A percentile compares a stretch with the other conserved stretches of the same genome.
phyloP scores from a whole-genome alignment of 1,140 invertebrate genomes.

The Zaprionus davidi region DNA sequence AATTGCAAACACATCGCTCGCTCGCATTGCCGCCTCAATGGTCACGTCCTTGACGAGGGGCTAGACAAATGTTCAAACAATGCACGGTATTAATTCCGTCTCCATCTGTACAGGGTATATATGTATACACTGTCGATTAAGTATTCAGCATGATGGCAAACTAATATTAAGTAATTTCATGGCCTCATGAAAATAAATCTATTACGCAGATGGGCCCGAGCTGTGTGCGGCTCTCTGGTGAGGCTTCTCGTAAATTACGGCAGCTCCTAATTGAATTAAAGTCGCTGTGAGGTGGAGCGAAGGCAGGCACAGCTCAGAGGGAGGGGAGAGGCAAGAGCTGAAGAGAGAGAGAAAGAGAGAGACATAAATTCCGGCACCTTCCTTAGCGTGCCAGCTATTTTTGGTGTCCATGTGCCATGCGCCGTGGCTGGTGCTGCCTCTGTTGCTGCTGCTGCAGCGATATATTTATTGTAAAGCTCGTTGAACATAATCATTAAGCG shows the following conservation, averaged over 20 bases:
- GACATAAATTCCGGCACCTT: conserved; percentile 72
- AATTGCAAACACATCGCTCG: conserved; percentile 55
- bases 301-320: conserved; percentile 1
- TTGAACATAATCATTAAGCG: conserved; percentile 82
- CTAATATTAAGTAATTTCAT: conserved; percentile 75
- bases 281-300: conserved; percentile 53
- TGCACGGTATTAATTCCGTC: conserved; percentile 44
- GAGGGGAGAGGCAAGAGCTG: conserved; percentile 28
- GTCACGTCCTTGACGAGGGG: conserved; percentile 52
- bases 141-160: conserved; percentile 36
- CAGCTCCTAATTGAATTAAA: conserved; percentile 78
- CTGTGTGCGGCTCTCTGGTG: not conserved
- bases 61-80: conserved; percentile 30
- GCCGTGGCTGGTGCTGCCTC: not conserved
- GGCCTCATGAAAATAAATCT: conserved; percentile 63
- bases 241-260: conserved; percentile 59
- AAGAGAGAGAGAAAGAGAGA: conserved; percentile 18
- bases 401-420: conserved; percentile 41
- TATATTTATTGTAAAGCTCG: conserved; percentile 70
- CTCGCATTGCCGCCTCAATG: conserved; percentile 63
- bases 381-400: conserved; percentile 42
- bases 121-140: conserved; percentile 13
- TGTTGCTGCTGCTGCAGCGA: conserved; percentile 20
- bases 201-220: conserved; percentile 39
- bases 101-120: not conserved